Conservation (phyloP, 1,140 invertebrate genomes). For the Drosophila obscura region DNA sequence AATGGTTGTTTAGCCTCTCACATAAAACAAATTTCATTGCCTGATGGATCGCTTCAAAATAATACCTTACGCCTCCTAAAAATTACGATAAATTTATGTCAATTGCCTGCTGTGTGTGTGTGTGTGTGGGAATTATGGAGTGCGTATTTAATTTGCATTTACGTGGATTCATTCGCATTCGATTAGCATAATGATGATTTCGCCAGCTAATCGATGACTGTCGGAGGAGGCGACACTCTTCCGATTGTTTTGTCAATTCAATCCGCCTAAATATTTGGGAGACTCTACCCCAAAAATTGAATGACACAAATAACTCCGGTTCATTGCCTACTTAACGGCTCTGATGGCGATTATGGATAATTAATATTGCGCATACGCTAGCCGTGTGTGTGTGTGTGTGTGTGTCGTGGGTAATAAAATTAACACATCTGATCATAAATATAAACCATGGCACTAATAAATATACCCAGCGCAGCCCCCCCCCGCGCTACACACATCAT, state of each 20-base stretch:
- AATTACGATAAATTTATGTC: too few species aligned
- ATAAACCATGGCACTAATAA: constrained; percentile 45
- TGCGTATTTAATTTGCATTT: constrained; percentile 11
- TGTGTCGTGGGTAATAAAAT: constrained; percentile 68
- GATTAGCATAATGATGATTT: constrained; percentile 1
- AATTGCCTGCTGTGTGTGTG: too few species aligned
- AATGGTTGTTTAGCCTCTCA: constrained; percentile 13
- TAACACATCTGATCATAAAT: constrained; percentile 75
- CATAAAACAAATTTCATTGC: constrained; percentile 65
- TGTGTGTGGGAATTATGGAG: too few species aligned
- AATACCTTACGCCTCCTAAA: too few species aligned
- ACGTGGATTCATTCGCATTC: constrained; percentile 1
- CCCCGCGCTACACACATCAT: not conserved
- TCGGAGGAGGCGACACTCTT: too few species aligned
- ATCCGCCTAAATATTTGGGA: too few species aligned
- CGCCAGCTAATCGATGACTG: constrained; percentile 3
- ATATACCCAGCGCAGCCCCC: constrained; percentile 1
- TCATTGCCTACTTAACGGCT: constrained; percentile 53
- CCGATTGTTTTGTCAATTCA: too few species aligned
- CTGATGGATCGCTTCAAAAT: too few species aligned
- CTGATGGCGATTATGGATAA: constrained; percentile 58
- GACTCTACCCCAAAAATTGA: too few species aligned
- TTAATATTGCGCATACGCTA: constrained; percentile 66
- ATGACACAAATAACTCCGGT: constrained; percentile 1
- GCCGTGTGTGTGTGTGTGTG: constrained; percentile 18